phyloP scores from a whole-genome alignment of 1,140 invertebrate species.

The Lithobius niger region DNA sequence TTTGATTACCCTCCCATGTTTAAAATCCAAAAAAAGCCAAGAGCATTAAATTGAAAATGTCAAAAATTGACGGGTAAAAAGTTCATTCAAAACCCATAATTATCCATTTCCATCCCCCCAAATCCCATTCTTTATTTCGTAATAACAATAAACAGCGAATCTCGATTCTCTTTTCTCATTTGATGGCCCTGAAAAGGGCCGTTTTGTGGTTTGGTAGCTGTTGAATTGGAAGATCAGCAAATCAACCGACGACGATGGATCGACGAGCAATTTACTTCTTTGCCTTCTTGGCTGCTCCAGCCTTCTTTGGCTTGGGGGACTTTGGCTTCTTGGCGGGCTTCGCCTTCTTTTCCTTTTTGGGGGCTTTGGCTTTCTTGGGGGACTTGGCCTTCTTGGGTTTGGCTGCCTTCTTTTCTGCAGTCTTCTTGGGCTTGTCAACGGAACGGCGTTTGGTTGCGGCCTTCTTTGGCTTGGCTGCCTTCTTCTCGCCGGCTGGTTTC shows the following conservation, averaged over 20 bases:
- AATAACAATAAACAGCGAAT: no score
- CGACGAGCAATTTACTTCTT: slow-evolving; percentile 4
- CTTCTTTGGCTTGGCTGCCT: not conserved
- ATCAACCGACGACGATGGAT: slow-evolving; percentile 5
- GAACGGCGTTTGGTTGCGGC: not conserved
- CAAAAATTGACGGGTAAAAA: no score
- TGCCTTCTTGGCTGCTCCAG: slow-evolving; percentile 7
- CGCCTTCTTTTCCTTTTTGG: slow-evolving; percentile 3
- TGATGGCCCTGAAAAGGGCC: slow-evolving; percentile 8
- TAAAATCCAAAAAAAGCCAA: no score
- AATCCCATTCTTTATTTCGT: no score
- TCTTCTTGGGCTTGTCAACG: slow-evolving; percentile 6
- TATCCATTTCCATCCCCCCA: no score
- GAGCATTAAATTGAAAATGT: no score
- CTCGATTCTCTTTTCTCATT: no score
- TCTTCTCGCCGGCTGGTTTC: not conserved
- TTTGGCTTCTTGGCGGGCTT: slow-evolving; percentile 10
- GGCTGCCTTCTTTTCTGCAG: not conserved
- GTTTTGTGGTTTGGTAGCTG: slow-evolving; percentile 8
- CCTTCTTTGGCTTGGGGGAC: slow-evolving; percentile 10
- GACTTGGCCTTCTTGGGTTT: slow-evolving; percentile 8
- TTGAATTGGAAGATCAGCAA: not conserved
- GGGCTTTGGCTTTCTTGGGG: slow-evolving; percentile 7
- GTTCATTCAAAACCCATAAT: no score
- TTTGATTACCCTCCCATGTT: no score